A percentile compares a stretch with the other conserved stretches of the same genome.
Conservation (phyloP, 1,140 invertebrate species). For the Orchesella cincta region DNA sequence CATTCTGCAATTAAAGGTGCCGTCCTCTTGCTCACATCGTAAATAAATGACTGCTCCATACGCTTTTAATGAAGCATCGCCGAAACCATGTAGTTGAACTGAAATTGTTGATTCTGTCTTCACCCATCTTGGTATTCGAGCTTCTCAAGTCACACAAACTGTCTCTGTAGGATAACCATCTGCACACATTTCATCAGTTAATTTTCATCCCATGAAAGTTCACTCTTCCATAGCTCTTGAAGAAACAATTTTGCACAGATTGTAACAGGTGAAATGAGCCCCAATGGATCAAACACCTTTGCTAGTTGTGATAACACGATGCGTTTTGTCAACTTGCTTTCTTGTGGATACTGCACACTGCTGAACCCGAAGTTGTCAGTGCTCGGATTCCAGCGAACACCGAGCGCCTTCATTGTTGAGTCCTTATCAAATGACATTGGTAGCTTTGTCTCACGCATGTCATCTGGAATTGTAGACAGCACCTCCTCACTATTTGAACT, state of each 20-base stretch:
- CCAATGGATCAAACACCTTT: slow-evolving; percentile 58
- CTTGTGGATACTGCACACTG: neutral
- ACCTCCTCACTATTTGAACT: neutral
- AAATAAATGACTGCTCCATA: neutral
- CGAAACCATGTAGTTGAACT: slow-evolving; percentile 51
- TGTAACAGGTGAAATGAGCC: slow-evolving; percentile 55
- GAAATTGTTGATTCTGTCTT: neutral
- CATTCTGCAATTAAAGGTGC: neutral
- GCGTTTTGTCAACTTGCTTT: slow-evolving; percentile 49
- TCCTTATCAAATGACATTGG: neutral
- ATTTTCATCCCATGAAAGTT: slow-evolving; percentile 56
- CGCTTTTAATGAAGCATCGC: slow-evolving; percentile 44
- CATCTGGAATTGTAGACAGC: neutral
- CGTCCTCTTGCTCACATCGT: neutral
- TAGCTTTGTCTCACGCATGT: neutral
- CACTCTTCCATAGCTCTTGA: slow-evolving; percentile 56
- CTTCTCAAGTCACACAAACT: neutral
- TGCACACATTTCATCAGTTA: neutral
- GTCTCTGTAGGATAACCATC: neutral
- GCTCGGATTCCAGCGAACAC: neutral
- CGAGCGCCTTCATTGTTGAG: neutral
- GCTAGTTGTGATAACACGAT: slow-evolving; percentile 52
- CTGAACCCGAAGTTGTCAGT: neutral
- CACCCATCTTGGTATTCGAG: neutral
- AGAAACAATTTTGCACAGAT: slow-evolving; percentile 56